These are phyloP conservation scores for Caenorhabditis sinica DNA, from an alignment of 2,888 invertebrate species.

Conservation along the genomic window DNA sequence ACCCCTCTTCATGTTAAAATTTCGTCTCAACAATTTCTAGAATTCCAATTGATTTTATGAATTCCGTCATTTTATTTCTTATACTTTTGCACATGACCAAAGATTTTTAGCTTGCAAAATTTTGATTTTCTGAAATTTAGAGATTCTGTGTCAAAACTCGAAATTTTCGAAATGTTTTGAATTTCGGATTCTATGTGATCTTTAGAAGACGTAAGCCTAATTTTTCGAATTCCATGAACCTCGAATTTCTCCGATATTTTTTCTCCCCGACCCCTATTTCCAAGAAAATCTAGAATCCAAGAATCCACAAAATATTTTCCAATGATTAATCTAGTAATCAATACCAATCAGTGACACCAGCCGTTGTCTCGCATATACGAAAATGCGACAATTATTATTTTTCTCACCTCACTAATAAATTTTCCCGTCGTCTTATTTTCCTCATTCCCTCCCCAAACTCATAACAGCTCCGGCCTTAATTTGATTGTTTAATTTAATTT, in stretches of 20 bases:
- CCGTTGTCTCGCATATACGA: too few species aligned
- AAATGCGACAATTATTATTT: conserved; percentile 16
- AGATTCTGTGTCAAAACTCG: neutral
- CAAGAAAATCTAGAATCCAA: neutral
- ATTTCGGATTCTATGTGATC: too few species aligned
- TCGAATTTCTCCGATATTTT: too few species aligned
- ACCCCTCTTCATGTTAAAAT: conserved; percentile 16
- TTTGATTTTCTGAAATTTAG: neutral
- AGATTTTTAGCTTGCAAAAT: neutral
- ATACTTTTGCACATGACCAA: neutral
- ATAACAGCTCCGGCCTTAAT: conserved; percentile 42
- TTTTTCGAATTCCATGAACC: too few species aligned
- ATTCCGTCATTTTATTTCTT: neutral
- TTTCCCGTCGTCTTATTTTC: conserved; percentile 3
- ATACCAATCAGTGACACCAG: too few species aligned
- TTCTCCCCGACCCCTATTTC: too few species aligned
- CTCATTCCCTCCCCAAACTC: neutral
- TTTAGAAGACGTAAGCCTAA: too few species aligned
- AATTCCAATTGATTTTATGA: neutral
- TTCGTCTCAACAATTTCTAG: neutral
- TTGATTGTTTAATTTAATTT: conserved; percentile 68
- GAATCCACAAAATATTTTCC: neutral
- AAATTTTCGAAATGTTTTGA: neutral
- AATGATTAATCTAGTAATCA: conserved; percentile 27
- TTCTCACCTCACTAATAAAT: neutral